These are phyloP conservation scores for Dasyprocta punctata DNA, from an alignment of 2,113 vertebrate species.

Conservation along the genomic window DNA sequence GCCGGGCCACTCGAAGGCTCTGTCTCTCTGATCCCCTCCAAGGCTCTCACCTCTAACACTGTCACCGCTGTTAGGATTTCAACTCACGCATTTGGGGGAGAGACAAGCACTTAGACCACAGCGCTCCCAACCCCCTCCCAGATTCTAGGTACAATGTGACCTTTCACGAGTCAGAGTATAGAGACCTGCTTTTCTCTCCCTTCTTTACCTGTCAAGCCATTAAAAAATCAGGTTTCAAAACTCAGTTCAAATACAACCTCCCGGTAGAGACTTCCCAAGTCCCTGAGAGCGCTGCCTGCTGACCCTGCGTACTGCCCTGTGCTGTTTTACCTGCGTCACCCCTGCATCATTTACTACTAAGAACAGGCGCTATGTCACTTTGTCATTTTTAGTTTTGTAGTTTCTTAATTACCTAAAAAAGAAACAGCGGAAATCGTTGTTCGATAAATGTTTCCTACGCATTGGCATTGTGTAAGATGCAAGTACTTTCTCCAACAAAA, in stretches of 20 bases:
- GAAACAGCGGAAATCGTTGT: background rate
- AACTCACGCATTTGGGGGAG: background rate
- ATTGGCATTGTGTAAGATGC: background rate
- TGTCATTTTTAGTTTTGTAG: background rate
- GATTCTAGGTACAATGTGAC: background rate
- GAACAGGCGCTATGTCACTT: background rate
- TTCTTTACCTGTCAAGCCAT: background rate
- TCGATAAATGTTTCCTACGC: background rate
- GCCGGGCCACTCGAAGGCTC: too few relatives aligned
- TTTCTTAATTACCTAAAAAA: background rate
- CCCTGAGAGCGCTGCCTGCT: background rate
- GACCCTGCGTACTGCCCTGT: too few relatives aligned
- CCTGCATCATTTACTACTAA: background rate
- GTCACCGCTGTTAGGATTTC: background rate
- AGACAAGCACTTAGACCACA: background rate
- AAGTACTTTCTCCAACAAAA: background rate
- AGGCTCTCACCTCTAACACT: background rate
- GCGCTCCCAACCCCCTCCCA: background rate
- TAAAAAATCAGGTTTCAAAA: constrained; percentile 20
- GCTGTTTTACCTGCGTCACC: background rate
- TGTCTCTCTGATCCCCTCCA: background rate
- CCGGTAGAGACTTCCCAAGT: background rate
- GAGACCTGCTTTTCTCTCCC: background rate
- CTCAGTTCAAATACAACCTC: background rate
- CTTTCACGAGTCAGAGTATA: background rate